Evolutionary conservation across 2,797 vertebrate genomes (phyloP).

Genomic region (Hoplostethus mediterraneus): DNA sequence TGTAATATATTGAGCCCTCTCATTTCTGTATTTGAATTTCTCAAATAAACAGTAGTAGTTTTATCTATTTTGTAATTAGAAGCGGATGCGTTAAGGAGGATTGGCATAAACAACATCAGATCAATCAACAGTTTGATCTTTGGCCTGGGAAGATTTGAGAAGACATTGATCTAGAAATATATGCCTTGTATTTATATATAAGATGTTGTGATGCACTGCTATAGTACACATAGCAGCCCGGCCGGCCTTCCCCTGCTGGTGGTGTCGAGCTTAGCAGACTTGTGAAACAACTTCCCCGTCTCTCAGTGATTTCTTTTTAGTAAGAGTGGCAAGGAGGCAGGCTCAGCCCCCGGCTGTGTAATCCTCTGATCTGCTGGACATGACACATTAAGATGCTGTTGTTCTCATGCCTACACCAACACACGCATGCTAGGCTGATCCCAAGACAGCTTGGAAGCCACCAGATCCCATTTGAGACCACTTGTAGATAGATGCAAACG

Average conservation of each 20-base stretch:
- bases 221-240: background rate
- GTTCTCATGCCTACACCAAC: slow-evolving; percentile 55
- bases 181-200: slow-evolving; percentile 14
- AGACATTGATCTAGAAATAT: background rate
- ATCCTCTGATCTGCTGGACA: slow-evolving; percentile 78
- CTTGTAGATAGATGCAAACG: background rate
- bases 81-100: slow-evolving; percentile 3
- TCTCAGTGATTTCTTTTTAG: slow-evolving; percentile 40
- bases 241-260: background rate
- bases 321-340: slow-evolving; percentile 61
- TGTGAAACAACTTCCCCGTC: slow-evolving; percentile 41
- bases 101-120: slow-evolving; percentile 11
- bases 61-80: slow-evolving; percentile 45
- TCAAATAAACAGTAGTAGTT: slow-evolving; percentile 39
- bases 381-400: slow-evolving; percentile 73
- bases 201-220: background rate
- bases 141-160: slow-evolving; percentile 1
- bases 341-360: slow-evolving; percentile 66
- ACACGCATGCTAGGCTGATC: slow-evolving; percentile 41
- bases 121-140: slow-evolving; percentile 12
- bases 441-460: slow-evolving; percentile 7
- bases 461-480: slow-evolving; percentile 27
- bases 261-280: slow-evolving; percentile 29
- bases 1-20: slow-evolving; percentile 18
- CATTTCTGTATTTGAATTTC: slow-evolving; percentile 23